Base-by-base conservation (phyloP, 2,797 vertebrate genomes). In the Australoheros facetus region DNA sequence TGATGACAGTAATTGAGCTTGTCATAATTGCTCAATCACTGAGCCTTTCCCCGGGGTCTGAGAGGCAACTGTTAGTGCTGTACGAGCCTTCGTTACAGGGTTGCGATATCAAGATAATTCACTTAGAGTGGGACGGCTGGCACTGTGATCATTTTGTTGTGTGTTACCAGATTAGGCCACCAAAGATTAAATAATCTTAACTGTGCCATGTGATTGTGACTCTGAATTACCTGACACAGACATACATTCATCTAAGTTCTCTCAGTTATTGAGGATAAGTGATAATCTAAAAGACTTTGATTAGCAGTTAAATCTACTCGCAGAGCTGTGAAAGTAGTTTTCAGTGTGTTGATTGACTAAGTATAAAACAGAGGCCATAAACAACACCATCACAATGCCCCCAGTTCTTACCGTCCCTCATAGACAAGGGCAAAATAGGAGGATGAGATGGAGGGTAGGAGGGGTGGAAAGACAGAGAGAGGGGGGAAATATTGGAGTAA, bases 1-100 rank as follows among this genome's bases (percentile, higher is more conserved):
- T 93, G 94, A 93, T 95, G 95, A 95, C 94, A 94, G 95, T 96
- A 96, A 96, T 95, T 95, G 94, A 95, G 93, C 94, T 94, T 89
- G 92, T 94, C 93, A 94, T 95, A 95, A 95, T 95, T 95, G 94
- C 91, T 95, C 94, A 95, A 94, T 95, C 95, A 94, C 87, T 3
- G 88, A 89, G 90, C 80, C 88, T 91, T 88, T 93, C 92, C 94
- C 94, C 56, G 64, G 94, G 94, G 94, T 91, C 90, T 91, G 87
- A 81, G 87, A 93, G 87, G 90, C 87, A 92, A 92, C 92, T 86
- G 91, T 92, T 89, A 85, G 83, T 28, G 87, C 84, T 56, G 89
- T 86, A 91, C 89, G 89, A 90, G 90, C 89, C 86, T 91, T 93
- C 93, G 94, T 94, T 93, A 94, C 85, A 83, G 84, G 87, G 86